These are phyloP conservation scores for Mya arenaria DNA, from an alignment of 1,140 invertebrate species.

Conservation along the genomic window DNA sequence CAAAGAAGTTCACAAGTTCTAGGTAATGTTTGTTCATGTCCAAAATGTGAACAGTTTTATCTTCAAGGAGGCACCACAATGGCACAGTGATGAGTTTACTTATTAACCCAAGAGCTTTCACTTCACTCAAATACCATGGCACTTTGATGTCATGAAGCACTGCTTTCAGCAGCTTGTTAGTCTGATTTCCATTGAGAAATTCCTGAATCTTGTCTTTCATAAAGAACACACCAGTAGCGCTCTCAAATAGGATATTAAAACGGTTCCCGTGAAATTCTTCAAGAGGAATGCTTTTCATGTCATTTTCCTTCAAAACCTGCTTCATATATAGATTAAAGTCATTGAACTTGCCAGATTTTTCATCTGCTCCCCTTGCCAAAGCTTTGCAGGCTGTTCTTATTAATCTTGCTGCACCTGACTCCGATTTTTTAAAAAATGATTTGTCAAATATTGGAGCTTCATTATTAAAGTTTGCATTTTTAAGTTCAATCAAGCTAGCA, in stretches of 20 bases:
- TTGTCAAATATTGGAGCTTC: conserved; percentile 9
- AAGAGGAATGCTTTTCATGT: not conserved
- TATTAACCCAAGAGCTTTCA: conserved; percentile 22
- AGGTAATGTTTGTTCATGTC: conserved; percentile 32
- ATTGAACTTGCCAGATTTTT: conserved; percentile 26
- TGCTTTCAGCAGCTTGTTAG: conserved; percentile 21
- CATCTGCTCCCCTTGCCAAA: conserved; percentile 12
- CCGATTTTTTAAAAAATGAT: conserved; percentile 19
- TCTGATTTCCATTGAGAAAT: conserved; percentile 12
- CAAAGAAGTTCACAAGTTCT: conserved; percentile 23
- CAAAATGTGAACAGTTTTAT: conserved; percentile 24
- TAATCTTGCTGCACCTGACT: conserved; percentile 43
- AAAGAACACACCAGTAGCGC: conserved; percentile 10
- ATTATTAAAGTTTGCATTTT: conserved; percentile 6
- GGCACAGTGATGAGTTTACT: conserved; percentile 7
- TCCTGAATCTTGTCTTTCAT: conserved; percentile 1
- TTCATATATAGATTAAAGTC: conserved; percentile 2
- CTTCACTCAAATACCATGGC: not conserved
- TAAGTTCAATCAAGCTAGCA: not conserved
- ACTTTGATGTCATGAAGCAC: conserved; percentile 29
- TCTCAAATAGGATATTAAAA: conserved; percentile 49
- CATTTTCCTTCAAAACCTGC: conserved; percentile 6
- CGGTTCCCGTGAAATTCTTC: conserved; percentile 11
- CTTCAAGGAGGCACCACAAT: conserved; percentile 40
- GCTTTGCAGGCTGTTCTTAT: conserved; percentile 44